Evolutionary conservation across 2,113 vertebrate species (phyloP).

Genomic region (Cricetomys ansorgei): DNA sequence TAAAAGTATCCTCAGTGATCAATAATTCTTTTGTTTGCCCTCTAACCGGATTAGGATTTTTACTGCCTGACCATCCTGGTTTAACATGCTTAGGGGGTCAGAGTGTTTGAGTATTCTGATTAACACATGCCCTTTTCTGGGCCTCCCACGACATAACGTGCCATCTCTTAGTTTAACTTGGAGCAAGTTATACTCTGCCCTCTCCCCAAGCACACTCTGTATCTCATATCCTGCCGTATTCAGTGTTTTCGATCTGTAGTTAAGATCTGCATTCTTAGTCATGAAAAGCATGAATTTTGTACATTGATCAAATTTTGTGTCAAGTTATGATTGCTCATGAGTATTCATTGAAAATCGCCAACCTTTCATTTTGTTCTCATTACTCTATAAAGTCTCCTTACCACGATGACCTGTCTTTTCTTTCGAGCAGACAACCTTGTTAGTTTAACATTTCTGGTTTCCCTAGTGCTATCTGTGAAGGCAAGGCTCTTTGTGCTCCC

Average conservation of each 20-base stretch:
- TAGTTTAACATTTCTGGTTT: not conserved
- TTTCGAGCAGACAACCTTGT: not conserved
- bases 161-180: not conserved
- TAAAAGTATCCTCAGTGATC: not conserved
- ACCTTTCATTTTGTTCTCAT: not conserved
- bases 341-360: not conserved
- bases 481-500: not conserved
- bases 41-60: not conserved
- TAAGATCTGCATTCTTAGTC: not conserved
- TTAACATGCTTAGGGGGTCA: not conserved
- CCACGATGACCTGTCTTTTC: not conserved
- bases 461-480: not conserved
- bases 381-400: not conserved
- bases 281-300: not conserved
- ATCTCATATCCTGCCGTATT: not conserved
- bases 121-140: not conserved
- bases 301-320: not conserved
- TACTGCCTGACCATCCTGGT: not conserved
- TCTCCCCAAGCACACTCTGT: not conserved
- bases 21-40: not conserved
- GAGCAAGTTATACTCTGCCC: not conserved
- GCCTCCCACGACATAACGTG: not conserved
- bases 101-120: not conserved
- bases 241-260: not conserved
- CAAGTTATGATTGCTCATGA: not conserved